Percentiles rank a stretch among this genome's conserved stretches.
Evolutionary conservation across 2,113 vertebrate genomes (phyloP).

Genomic region (Pedionomus torquatus): DNA sequence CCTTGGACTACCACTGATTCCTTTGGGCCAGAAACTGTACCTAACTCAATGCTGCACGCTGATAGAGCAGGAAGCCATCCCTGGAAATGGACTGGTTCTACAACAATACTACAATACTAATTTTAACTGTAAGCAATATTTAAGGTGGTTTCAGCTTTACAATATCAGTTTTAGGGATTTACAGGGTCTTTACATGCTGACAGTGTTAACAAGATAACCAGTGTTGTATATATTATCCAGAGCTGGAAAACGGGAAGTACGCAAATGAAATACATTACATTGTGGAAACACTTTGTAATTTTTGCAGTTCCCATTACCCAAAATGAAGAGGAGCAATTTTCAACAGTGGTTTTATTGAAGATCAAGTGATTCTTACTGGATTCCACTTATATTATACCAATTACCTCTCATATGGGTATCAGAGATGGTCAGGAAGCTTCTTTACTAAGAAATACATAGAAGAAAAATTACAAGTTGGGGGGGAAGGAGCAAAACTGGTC

Average conservation of each 20-base stretch:
- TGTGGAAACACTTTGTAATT: background rate
- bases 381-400: background rate
- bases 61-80: background rate
- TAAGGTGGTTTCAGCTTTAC: background rate
- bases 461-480: background rate
- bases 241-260: background rate
- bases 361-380: background rate
- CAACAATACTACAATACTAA: background rate
- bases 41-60: background rate
- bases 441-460: background rate
- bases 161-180: background rate
- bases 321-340: background rate
- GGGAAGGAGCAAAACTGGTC: background rate
- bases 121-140: background rate
- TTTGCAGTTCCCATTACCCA: background rate
- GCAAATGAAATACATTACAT: background rate
- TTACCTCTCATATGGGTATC: background rate
- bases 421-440: background rate
- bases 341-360: background rate
- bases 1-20: background rate
- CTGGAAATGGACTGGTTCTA: background rate
- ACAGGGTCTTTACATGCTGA: background rate
- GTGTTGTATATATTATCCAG: background rate
- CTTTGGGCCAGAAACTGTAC: background rate
- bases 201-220: background rate